phyloP scores from a whole-genome alignment of 2,797 vertebrate genomes.

The Cossypha polioptera region DNA sequence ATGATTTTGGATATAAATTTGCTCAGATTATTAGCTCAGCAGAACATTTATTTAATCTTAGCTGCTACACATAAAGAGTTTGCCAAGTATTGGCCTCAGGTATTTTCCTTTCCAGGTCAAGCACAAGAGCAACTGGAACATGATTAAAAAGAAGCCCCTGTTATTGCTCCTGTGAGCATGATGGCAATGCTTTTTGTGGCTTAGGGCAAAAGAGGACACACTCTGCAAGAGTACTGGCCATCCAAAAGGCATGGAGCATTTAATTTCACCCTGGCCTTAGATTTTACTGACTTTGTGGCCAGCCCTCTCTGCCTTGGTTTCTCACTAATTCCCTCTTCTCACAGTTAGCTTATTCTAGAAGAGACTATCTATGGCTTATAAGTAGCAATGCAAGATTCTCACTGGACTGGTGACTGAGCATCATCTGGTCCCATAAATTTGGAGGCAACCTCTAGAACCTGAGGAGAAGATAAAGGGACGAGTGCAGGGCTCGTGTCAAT shows the following conservation, averaged over 20 bases:
- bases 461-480: background rate
- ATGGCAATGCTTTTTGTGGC: background rate
- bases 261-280: background rate
- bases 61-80: background rate
- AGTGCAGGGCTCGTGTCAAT: background rate
- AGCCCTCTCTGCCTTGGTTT: background rate
- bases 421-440: background rate
- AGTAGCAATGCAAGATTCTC: background rate
- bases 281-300: background rate
- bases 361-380: background rate
- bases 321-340: background rate
- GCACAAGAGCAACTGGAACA: background rate
- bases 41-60: background rate
- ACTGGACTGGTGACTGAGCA: background rate
- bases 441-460: background rate
- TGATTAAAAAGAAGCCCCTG: background rate
- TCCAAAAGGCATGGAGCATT: background rate
- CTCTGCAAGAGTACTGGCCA: background rate
- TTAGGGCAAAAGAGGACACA: background rate
- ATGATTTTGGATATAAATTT: background rate
- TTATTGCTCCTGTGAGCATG: background rate
- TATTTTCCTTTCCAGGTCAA: conserved; percentile 11
- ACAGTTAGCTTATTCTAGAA: background rate
- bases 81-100: background rate
- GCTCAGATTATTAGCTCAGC: background rate